These are phyloP conservation scores for Casuarius casuarius DNA, from an alignment of 2,113 vertebrate genomes.

Conservation along the genomic window DNA sequence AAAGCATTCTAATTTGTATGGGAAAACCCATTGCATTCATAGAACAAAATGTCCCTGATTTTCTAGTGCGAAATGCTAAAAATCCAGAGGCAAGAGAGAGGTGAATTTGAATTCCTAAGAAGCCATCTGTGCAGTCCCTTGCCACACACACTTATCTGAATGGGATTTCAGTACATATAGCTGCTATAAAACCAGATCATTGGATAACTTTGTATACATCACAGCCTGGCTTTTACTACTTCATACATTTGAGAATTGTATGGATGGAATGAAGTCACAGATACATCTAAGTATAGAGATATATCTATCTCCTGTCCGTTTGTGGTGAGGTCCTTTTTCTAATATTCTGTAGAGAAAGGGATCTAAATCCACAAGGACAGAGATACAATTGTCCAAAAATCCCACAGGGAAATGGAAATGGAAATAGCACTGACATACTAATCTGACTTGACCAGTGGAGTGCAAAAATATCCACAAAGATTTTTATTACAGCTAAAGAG, in stretches of 20 bases:
- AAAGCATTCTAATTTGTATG: neutral
- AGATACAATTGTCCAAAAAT: neutral
- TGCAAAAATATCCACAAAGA: neutral
- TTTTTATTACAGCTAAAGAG: neutral
- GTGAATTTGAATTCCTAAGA: neutral
- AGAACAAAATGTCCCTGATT: neutral
- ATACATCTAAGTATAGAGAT: neutral
- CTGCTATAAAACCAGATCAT: neutral
- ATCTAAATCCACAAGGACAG: neutral
- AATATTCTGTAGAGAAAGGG: neutral
- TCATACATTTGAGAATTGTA: neutral
- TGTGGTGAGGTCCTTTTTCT: neutral
- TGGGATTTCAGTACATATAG: neutral
- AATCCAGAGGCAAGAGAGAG: neutral
- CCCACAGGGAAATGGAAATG: neutral
- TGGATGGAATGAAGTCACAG: neutral
- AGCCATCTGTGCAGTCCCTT: neutral
- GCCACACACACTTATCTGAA: neutral
- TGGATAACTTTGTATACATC: neutral
- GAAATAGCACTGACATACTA: neutral
- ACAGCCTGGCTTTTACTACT: slow-evolving; percentile 1
- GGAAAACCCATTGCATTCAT: neutral
- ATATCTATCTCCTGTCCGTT: neutral
- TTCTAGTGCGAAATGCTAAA: neutral
- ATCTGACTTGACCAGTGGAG: neutral